Percentiles rank a stretch among this genome's conserved stretches.
These are phyloP conservation scores for Notamacropus eugenii DNA, from an alignment of 2,797 vertebrate genomes.

Conservation along the genomic window DNA sequence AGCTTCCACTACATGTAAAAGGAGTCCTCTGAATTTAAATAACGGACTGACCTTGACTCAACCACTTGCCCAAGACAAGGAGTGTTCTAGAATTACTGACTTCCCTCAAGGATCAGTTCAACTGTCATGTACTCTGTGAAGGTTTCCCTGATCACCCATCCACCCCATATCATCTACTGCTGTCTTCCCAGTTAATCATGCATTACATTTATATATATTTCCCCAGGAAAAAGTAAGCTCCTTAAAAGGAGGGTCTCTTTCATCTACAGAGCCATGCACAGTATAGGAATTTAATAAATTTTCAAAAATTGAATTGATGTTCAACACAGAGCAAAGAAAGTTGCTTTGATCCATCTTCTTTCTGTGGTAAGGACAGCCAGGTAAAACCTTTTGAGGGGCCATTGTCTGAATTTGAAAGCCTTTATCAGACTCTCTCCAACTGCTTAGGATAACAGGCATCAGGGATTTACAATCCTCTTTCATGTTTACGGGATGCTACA, in stretches of 20 bases:
- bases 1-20: not conserved
- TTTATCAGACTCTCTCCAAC: not conserved
- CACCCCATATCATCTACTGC: not conserved
- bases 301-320: not conserved
- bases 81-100: not conserved
- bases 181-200: not conserved
- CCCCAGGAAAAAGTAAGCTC: not conserved
- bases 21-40: not conserved
- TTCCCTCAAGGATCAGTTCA: not conserved
- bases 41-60: not conserved
- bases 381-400: not conserved
- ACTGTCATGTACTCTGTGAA: not conserved
- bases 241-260: not conserved
- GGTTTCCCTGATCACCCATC: not conserved
- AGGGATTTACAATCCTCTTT: not conserved
- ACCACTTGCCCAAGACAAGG: not conserved
- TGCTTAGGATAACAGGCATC: not conserved
- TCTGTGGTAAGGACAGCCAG: not conserved
- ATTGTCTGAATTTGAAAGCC: not conserved
- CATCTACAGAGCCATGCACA: not conserved
- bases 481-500: not conserved
- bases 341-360: not conserved
- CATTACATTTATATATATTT: not conserved
- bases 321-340: not conserved
- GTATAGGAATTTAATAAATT: not conserved